A percentile compares a stretch with the other conserved stretches of the same genome.
phyloP scores from a whole-genome alignment of 2,797 vertebrate species.

The Gouania willdenowi region DNA sequence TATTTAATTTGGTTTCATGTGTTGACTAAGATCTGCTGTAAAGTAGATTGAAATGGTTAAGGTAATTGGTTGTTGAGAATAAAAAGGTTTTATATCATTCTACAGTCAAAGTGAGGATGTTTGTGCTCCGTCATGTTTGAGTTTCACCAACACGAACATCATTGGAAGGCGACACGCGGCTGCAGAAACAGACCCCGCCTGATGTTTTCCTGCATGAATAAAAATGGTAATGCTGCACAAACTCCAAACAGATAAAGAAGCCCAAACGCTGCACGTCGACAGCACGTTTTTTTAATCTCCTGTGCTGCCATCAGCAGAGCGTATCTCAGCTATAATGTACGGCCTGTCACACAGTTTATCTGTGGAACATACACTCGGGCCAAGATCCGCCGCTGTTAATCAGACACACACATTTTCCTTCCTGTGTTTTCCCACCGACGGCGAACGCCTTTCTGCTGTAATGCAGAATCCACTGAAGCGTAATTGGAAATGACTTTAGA shows the following conservation, averaged over 20 bases:
- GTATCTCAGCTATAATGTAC: slow-evolving; percentile 55
- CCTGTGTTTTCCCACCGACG: slow-evolving; percentile 39
- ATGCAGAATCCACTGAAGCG: slow-evolving; percentile 66
- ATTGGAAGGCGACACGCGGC: not conserved
- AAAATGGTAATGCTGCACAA: slow-evolving; percentile 2
- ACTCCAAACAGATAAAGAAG: slow-evolving; percentile 1
- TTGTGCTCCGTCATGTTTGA: not conserved
- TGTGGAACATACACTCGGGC: slow-evolving; percentile 28
- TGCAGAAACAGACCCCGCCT: slow-evolving; percentile 30
- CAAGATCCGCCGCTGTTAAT: not conserved
- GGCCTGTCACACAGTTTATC: slow-evolving; percentile 62
- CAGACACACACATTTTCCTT: not conserved
- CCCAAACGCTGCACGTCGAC: slow-evolving; percentile 5
- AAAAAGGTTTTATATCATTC: no score
- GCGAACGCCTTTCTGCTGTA: slow-evolving; percentile 46
- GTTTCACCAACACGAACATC: not conserved
- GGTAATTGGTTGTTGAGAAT: no score
- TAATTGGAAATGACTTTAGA: slow-evolving; percentile 71
- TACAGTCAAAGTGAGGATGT: not conserved
- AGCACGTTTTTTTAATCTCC: slow-evolving; percentile 56
- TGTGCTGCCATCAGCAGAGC: slow-evolving; percentile 48
- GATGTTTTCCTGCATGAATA: slow-evolving; percentile 9
- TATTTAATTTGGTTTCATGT: no score
- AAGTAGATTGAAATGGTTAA: no score
- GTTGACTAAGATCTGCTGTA: no score